Evolutionary conservation across 2,888 invertebrate species (phyloP), one percentile per base, ranked within the genome.

Genomic region (Lamellibrachia satsuma): DNA sequence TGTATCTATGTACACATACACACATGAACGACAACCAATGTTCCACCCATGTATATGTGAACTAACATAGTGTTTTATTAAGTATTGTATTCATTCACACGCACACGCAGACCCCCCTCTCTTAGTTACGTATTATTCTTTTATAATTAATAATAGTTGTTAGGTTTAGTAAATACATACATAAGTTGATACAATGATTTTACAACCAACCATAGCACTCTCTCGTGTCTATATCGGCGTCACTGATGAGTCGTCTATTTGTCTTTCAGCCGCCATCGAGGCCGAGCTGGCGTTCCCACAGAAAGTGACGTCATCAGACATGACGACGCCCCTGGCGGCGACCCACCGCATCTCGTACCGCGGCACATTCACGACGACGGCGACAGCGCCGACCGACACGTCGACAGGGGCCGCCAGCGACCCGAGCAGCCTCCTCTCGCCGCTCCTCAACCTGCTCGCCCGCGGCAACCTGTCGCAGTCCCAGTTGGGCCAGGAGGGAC

Each of bases 351-450:
- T 96, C 94, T 96, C 96, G 93, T 98, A 98, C 97, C 97, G 98
- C 94, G 98, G 97, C 93, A 97, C 98, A 93, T 98, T 98, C 96
- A 97, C 98, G 94, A 97, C 98, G 93, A 97, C 98, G 95, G 95
- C 92, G 27, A 27, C 92, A 9, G 51, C 92, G 51, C 90, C 27
- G 52, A 93, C 93, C 1, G 93, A 93, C 92, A 39, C 92, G 51
- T 11, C 27, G 57, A 52, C 57, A 60, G 90, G 90, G 39, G 39
- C 51, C n/a, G 55, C 27, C 75, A 39, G 39, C 15, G 91, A 75
- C 51, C 15, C 55, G n/a, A 55, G 9, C 3, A 52, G 39, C 27
- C 91, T 51, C 52, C 15, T 91, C 91, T 52, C 91, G 7, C 91
- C 51, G 7, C 91, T 52, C 51, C 11, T 91, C 91, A 52, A 52